phyloP scores from a whole-genome alignment of 2,797 vertebrate species.

The Pantherophis alleghaniensis region DNA sequence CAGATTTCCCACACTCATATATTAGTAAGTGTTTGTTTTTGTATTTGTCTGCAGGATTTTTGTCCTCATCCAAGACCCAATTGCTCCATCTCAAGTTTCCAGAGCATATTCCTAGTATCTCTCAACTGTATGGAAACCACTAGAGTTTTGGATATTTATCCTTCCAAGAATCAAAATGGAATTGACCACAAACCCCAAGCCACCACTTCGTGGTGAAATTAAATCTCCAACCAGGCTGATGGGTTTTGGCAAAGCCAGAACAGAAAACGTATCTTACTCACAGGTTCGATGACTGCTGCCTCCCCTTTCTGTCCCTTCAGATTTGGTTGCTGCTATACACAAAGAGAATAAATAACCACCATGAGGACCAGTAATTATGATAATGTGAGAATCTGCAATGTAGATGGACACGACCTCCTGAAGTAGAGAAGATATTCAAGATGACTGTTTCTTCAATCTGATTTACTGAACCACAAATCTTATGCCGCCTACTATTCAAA shows the following conservation, averaged over 20 bases:
- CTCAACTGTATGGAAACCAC: neutral
- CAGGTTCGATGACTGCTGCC: slow-evolving; percentile 78
- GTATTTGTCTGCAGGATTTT: neutral
- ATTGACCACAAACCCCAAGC: neutral
- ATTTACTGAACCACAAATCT: neutral
- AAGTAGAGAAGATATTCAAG: neutral
- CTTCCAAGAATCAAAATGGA: neutral
- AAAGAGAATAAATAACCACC: neutral
- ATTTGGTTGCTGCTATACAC: slow-evolving; percentile 43
- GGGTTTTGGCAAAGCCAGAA: neutral
- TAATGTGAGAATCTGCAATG: neutral
- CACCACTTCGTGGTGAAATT: neutral
- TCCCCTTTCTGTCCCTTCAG: slow-evolving; percentile 91
- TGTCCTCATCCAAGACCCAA: neutral
- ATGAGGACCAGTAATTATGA: neutral
- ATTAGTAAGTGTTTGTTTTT: neutral
- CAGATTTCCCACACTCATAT: neutral
- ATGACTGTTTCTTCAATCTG: neutral
- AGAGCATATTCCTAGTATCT: neutral
- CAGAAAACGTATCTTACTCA: slow-evolving; percentile 65
- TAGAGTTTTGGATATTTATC: neutral
- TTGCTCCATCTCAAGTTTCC: neutral
- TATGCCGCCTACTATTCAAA: neutral
- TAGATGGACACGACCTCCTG: neutral
- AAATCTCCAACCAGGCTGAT: neutral